Conservation (phyloP, 2,113 vertebrate genomes). For the Anolis carolinensis region DNA sequence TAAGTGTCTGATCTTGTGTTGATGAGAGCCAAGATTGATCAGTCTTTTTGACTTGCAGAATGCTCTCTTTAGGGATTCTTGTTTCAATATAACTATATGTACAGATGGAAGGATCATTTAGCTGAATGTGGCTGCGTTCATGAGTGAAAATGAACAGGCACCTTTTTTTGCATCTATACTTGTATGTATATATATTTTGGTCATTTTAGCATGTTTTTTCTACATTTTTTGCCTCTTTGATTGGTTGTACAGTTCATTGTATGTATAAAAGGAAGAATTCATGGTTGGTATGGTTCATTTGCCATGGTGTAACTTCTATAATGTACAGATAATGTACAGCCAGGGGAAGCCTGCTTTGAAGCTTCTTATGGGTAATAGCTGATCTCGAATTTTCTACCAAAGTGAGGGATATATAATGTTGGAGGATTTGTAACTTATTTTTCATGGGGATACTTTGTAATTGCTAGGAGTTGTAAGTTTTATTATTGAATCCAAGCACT, state of each 20-base stretch:
- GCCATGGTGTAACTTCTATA: not conserved
- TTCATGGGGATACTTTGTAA: not conserved
- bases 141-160: accelerated
- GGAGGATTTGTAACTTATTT: not conserved
- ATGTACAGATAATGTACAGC: not conserved
- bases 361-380: not conserved
- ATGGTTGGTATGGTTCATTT: not conserved
- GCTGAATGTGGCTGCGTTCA: constrained; percentile 27
- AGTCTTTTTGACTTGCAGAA: constrained; percentile 38
- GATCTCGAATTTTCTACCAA: too few species aligned
- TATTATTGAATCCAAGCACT: not conserved
- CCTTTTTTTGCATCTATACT: not conserved
- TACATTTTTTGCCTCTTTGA: accelerated
- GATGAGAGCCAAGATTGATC: constrained; percentile 59
- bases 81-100: constrained; percentile 3
- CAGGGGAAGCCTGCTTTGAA: not conserved
- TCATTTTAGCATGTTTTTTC: not conserved
- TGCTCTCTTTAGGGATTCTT: constrained; percentile 49
- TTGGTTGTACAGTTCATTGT: accelerated
- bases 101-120: constrained; percentile 42
- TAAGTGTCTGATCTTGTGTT: constrained; percentile 59
- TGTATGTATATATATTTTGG: not conserved
- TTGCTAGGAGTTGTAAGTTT: not conserved
- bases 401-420: too few species aligned
- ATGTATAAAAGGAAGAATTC: accelerated